Conservation (phyloP, 2,113 vertebrate species). For the Erythrolamprus reginae region DNA sequence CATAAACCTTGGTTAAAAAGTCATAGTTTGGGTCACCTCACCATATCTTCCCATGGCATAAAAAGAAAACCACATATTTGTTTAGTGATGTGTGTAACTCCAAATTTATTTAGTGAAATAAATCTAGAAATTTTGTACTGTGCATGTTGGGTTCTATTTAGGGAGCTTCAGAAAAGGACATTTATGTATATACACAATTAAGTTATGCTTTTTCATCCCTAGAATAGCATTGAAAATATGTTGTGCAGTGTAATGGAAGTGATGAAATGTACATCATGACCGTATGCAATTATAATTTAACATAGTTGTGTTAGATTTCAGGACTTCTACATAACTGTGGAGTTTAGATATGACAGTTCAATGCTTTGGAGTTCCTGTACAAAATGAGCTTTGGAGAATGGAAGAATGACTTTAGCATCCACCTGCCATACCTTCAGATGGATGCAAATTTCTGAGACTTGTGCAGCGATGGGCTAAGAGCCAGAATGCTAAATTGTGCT, state of each 20-base stretch:
- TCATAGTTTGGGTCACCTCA: background rate
- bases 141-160: background rate
- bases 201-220: background rate
- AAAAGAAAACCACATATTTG: background rate
- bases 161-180: background rate
- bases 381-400: background rate
- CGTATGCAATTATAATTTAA: background rate
- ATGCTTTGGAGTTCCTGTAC: background rate
- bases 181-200: background rate
- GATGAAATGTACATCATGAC: background rate
- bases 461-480: too few species aligned
- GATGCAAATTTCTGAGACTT: background rate
- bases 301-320: background rate
- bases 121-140: background rate
- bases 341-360: background rate
- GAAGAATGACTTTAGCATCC: background rate
- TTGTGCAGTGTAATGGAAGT: background rate
- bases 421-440: background rate
- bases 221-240: background rate
- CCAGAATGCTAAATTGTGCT: too few species aligned
- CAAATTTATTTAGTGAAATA: background rate
- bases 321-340: background rate
- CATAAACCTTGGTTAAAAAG: background rate
- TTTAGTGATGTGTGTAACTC: background rate
- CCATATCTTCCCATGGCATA: background rate